These are phyloP conservation scores for Schmidtea mediterranea DNA, from an alignment of 1,140 invertebrate species.

Conservation along the genomic window DNA sequence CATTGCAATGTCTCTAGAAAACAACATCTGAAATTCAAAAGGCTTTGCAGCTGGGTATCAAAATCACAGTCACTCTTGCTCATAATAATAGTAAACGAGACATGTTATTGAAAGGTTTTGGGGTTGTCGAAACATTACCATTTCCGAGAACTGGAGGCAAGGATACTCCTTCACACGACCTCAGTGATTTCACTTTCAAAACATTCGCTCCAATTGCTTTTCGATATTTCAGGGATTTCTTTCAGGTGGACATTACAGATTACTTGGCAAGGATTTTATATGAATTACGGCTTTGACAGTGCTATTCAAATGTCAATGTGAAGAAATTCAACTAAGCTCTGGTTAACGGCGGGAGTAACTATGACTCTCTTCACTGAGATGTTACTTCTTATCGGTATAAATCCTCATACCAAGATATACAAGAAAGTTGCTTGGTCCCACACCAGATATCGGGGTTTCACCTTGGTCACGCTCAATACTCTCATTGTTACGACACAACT, in stretches of 20 bases:
- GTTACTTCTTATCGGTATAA: too few species aligned
- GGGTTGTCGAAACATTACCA: constrained; percentile 83
- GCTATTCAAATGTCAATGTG: too few species aligned
- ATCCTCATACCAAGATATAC: too few species aligned
- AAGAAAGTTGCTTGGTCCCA: too few species aligned
- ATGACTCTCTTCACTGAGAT: too few species aligned
- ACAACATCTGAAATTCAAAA: background rate
- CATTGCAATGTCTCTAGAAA: constrained; percentile 1
- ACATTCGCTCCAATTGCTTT: constrained; percentile 97
- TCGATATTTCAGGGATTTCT: constrained; percentile 89
- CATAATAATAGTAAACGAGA: constrained; percentile 49
- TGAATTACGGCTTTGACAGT: too few species aligned
- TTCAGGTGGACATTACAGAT: constrained; percentile 92
- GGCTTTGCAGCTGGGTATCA: constrained; percentile 3
- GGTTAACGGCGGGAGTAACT: too few species aligned
- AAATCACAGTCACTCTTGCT: background rate
- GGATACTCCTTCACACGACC: constrained; percentile 34
- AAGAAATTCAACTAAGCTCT: too few species aligned
- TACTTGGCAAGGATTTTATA: constrained; percentile 84
- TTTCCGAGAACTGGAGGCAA: constrained; percentile 46
- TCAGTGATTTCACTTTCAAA: constrained; percentile 47
- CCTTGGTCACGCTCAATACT: too few species aligned
- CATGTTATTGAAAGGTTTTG: constrained; percentile 94
- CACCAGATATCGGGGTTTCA: too few species aligned
- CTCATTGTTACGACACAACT: too few species aligned